Conservation (phyloP, 2,113 vertebrate genomes). For the Stomatorhinus ivindoensis region DNA sequence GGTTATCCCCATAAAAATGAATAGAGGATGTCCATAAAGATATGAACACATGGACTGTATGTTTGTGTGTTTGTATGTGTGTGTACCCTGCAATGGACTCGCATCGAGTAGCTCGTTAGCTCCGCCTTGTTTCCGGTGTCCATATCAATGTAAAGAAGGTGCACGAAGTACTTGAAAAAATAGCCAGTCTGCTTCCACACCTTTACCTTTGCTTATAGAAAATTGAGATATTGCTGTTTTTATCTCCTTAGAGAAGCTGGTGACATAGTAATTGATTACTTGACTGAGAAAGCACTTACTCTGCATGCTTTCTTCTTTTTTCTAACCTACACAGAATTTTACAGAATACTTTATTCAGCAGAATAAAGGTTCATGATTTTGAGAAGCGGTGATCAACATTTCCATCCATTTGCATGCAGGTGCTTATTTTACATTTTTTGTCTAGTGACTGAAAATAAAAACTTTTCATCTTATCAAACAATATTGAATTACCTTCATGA, state of each 20-base stretch:
- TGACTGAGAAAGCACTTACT: slow-evolving; percentile 7
- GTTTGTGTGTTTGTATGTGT: background rate
- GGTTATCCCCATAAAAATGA: background rate
- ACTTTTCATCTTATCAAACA: background rate
- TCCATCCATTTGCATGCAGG: slow-evolving; percentile 8
- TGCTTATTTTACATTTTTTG: background rate
- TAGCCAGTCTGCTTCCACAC: background rate
- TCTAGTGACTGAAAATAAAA: background rate
- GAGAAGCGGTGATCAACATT: background rate
- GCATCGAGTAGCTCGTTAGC: background rate
- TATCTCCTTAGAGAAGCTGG: background rate
- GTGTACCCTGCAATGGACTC: background rate
- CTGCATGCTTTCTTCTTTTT: background rate
- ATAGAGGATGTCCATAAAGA: background rate
- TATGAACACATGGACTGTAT: background rate
- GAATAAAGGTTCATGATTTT: background rate
- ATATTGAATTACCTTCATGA: background rate
- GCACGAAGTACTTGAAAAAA: background rate
- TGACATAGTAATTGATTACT: slow-evolving; percentile 10
- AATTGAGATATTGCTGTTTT: background rate
- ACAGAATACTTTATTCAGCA: slow-evolving; percentile 8
- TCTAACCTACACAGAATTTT: background rate
- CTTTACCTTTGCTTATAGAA: background rate
- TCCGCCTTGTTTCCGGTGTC: background rate
- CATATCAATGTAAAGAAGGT: background rate